phyloP scores from a whole-genome alignment of 2,888 invertebrate genomes.

The Diaphora mendica region DNA sequence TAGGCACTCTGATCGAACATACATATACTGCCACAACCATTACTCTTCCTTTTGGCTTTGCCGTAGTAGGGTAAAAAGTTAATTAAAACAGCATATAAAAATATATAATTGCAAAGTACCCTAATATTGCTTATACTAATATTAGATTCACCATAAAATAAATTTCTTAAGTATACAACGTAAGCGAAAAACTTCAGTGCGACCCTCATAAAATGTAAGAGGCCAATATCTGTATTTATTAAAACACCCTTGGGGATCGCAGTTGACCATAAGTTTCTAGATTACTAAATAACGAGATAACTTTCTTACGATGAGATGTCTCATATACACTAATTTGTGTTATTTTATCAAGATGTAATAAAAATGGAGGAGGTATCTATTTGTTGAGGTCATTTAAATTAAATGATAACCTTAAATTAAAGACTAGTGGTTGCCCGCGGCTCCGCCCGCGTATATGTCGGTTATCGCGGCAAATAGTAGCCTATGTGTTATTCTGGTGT shows the following conservation, averaged over 20 bases:
- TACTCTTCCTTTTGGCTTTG: too few species aligned
- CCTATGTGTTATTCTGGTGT: too few species aligned
- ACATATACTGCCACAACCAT: too few species aligned
- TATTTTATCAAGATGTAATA: constrained; percentile 27
- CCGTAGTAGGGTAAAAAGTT: neutral
- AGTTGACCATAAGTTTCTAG: constrained; percentile 65
- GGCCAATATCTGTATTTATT: constrained; percentile 75
- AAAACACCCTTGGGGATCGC: constrained; percentile 52
- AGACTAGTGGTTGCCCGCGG: too few species aligned
- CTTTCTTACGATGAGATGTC: constrained; percentile 70
- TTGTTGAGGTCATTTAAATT: too few species aligned
- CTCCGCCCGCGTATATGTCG: too few species aligned
- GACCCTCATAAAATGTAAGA: constrained; percentile 63
- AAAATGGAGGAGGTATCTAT: constrained; percentile 34
- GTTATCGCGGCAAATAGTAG: too few species aligned
- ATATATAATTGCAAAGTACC: neutral
- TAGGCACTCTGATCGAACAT: too few species aligned
- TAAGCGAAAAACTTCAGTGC: constrained; percentile 53
- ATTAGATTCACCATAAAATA: constrained; percentile 35
- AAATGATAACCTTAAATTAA: too few species aligned
- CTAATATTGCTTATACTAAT: constrained; percentile 17
- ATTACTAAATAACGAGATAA: constrained; percentile 80
- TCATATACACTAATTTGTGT: constrained; percentile 65
- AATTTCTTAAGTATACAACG: constrained; percentile 42
- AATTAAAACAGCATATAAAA: too few species aligned